Evolutionary conservation across 2,888 invertebrate species (phyloP).

Genomic region (Pollenia griseotomentosa): DNA sequence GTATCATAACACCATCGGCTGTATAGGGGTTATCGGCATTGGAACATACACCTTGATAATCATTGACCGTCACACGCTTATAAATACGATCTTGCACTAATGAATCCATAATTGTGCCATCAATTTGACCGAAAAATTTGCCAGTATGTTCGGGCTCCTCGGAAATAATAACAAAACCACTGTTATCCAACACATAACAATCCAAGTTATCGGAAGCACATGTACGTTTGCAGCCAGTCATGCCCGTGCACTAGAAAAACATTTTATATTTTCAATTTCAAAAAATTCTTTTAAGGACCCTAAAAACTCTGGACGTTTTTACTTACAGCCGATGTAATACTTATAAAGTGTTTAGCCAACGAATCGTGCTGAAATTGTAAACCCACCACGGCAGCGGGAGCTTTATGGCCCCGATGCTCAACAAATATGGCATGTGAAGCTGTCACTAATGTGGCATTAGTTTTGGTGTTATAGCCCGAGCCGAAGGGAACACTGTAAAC

Average conservation of each 20-base stretch:
- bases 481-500: conserved; percentile 90
- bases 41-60: conserved; percentile 95
- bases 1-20: conserved; percentile 81
- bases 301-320: neutral
- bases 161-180: conserved; percentile 96
- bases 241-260: conserved; percentile 87
- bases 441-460: conserved; percentile 89
- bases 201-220: conserved; percentile 94
- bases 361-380: conserved; percentile 93
- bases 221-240: conserved; percentile 91
- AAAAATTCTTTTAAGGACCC: neutral
- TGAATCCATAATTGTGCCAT: conserved; percentile 97
- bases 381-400: conserved; percentile 96
- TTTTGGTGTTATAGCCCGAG: conserved; percentile 84
- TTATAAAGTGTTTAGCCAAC: conserved; percentile 92
- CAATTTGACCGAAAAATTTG: conserved; percentile 96
- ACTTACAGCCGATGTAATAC: conserved; percentile 93
- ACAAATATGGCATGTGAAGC: conserved; percentile 97
- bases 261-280: neutral
- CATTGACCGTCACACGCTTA: conserved; percentile 93
- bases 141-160: conserved; percentile 94
- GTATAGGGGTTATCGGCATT: conserved; percentile 86
- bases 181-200: conserved; percentile 97
- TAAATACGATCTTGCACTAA: conserved; percentile 95
- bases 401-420: conserved; percentile 92